Conservation (phyloP, 2,797 vertebrate species). For the Takifugu rubripes region DNA sequence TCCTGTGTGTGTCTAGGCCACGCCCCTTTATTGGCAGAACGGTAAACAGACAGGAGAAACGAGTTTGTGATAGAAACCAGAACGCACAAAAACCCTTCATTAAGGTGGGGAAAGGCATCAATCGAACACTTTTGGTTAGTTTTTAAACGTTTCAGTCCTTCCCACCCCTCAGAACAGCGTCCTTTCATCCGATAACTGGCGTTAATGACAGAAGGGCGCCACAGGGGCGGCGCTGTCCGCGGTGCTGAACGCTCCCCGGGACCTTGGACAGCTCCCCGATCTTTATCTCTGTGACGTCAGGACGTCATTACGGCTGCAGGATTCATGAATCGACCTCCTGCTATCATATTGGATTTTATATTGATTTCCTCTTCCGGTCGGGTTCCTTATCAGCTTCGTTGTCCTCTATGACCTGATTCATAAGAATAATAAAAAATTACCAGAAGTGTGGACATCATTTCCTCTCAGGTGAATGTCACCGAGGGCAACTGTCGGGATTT, state of each 20-base stretch:
- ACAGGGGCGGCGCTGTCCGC: conserved; percentile 14
- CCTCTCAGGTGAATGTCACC: not conserved
- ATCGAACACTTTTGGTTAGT: no score
- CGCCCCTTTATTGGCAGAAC: no score
- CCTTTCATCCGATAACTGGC: not conserved
- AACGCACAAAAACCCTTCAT: no score
- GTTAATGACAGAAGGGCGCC: not conserved
- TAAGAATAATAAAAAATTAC: not conserved
- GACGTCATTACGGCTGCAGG: not conserved
- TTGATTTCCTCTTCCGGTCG: not conserved
- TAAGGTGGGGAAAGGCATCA: no score
- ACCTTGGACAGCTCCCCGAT: conserved; percentile 15
- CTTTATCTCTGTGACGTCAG: not conserved
- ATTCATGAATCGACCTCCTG: not conserved
- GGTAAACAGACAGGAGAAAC: no score
- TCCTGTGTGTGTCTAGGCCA: no score
- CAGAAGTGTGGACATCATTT: not conserved
- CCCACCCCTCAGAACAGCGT: no score
- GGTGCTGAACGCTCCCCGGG: conserved; percentile 17
- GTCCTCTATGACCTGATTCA: no score
- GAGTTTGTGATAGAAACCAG: no score
- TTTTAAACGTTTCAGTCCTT: no score
- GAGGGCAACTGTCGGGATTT: not conserved
- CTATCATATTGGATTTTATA: no score
- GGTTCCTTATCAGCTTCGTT: no score